Conservation (phyloP, 2,113 vertebrate genomes). For the Miniopterus natalensis region DNA sequence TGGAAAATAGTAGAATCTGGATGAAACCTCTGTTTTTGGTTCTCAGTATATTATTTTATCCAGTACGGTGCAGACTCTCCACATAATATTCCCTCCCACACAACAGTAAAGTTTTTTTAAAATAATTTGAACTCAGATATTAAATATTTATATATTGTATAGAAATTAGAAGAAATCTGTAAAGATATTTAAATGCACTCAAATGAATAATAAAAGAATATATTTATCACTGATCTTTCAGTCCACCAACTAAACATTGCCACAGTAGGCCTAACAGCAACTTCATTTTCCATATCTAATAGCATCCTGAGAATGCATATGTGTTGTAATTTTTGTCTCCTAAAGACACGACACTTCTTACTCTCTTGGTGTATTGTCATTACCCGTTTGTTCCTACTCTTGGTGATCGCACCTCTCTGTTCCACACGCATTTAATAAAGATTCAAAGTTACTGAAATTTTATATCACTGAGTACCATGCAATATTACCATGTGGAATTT, state of each 20-base stretch:
- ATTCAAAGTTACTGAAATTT: conserved; percentile 22
- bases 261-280: background rate
- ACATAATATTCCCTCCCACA: background rate
- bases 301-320: background rate
- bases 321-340: background rate
- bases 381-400: background rate
- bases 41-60: background rate
- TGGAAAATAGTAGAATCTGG: background rate
- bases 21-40: background rate
- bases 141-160: background rate
- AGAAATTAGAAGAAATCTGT: background rate
- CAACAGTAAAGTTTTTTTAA: background rate
- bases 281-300: background rate
- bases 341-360: background rate
- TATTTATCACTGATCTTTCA: background rate
- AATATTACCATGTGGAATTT: conserved; percentile 27
- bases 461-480: background rate
- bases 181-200: background rate
- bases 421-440: background rate
- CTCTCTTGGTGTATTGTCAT: background rate
- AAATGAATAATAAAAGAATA: conserved; percentile 24
- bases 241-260: background rate
- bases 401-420: background rate
- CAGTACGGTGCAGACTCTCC: background rate
- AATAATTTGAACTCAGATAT: background rate